These are phyloP conservation scores for Lerista edwardsae DNA, from an alignment of 2,797 vertebrate species.

Conservation along the genomic window DNA sequence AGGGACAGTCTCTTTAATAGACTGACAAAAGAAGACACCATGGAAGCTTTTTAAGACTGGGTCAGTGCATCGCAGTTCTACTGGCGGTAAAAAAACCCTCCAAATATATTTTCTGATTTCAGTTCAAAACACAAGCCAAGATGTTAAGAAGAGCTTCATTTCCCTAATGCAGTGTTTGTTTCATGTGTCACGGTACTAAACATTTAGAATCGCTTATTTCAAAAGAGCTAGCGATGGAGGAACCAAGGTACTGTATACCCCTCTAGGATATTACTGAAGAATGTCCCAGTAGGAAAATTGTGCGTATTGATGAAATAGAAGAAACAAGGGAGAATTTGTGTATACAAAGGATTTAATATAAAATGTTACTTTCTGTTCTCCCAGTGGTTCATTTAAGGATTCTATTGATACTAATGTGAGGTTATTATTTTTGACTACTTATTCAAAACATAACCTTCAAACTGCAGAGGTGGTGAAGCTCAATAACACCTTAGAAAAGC, in stretches of 20 bases:
- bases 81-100: background rate
- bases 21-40: background rate
- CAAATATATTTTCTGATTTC: background rate
- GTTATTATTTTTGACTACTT: conserved; percentile 12
- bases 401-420: accelerated
- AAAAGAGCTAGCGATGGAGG: background rate
- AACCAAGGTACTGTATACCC: background rate
- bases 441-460: background rate
- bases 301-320: background rate
- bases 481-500: conserved; percentile 5
- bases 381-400: background rate
- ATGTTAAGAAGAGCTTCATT: background rate
- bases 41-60: background rate
- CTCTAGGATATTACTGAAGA: background rate
- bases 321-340: background rate
- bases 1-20: background rate
- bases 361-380: conserved; percentile 1
- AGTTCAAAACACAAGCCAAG: background rate
- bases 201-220: background rate
- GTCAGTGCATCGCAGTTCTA: background rate
- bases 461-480: background rate
- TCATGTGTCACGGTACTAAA: background rate
- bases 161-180: background rate
- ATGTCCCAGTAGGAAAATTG: background rate
- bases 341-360: conserved; percentile 2